phyloP scores from a whole-genome alignment of 2,888 invertebrate species.

The Lasioglossum leucozonium region DNA sequence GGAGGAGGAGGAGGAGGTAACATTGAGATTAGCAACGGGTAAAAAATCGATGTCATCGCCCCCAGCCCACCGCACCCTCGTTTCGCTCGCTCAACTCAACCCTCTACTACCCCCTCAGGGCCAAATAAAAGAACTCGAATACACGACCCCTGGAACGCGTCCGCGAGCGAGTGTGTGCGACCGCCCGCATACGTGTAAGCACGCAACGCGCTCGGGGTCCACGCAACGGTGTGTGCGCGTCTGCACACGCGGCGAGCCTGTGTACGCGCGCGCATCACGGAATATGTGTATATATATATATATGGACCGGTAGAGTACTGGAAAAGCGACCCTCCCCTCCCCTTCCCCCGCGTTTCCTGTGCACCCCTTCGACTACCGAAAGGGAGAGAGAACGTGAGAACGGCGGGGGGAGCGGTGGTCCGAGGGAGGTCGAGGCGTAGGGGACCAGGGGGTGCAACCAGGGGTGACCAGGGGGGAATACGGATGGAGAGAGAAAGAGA shows the following conservation, averaged over 20 bases:
- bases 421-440: not conserved
- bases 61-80: constrained; percentile 76
- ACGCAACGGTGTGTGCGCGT: constrained; percentile 12
- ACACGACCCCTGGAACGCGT: constrained; percentile 73
- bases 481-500: not conserved
- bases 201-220: constrained; percentile 30
- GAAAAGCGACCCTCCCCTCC: constrained; percentile 66
- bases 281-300: constrained; percentile 62
- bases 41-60: constrained; percentile 84
- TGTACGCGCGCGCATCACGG: constrained; percentile 40
- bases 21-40: constrained; percentile 84
- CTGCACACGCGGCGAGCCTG: constrained; percentile 27
- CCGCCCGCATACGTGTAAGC: constrained; percentile 44
- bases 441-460: not conserved
- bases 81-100: constrained; percentile 73
- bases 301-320: constrained; percentile 62
- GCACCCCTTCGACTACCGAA: constrained; percentile 42
- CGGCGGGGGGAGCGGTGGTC: constrained; percentile 9
- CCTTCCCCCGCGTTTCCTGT: not conserved
- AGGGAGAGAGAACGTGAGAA: constrained; percentile 50
- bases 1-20: constrained; percentile 69
- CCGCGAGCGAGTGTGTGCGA: constrained; percentile 31
- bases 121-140: constrained; percentile 82
- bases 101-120: constrained; percentile 77
- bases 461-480: not conserved